Evolutionary conservation across 2,888 invertebrate species (phyloP), one percentile per base, ranked within the genome.

Genomic region (Pharmacophagus antenor): DNA sequence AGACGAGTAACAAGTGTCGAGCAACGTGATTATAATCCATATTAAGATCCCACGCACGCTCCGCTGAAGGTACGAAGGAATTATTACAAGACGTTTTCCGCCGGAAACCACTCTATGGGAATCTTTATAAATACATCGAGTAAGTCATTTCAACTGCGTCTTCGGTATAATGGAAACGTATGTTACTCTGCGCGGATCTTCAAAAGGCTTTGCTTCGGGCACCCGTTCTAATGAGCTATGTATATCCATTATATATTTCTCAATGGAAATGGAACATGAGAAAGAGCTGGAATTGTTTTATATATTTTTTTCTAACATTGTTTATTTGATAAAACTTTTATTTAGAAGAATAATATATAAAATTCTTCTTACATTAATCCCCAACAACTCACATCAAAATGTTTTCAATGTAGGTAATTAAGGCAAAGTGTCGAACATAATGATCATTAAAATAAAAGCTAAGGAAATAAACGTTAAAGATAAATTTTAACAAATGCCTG

Each of bases 41-140:
- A 80, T 86, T 83, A 79, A 79, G 77, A 86, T 74, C 68, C 85
- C 62, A 68, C 69, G 73, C 86, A 86, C 85, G 84, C 71, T 73
- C 68, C 69, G 76, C 74, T 78, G 72, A 77, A 74, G 77, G 73
- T 73, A 77, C 77, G 69, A 74, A 73, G 73, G 76, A 69, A 74
- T 71, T 70, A 76, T 74, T 76, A 75, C 71, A 68, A 80, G 80
- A 77, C 76, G 71, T 69, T 82, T 79, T 84, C 84, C 84, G 84
- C 70, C 82, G 87, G 85, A 86, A 77, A 79, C 74, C 65, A 71
- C 70, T 66, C 71, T 71, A 74, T 75, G 71, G 73, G 74, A 77
- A 72, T 73, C 70, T 70, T 72, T 70, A 70, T 70, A 67, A 62
- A 56, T 67, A 70, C 50, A 51, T 46, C 42, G 44, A 10, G 20